Conservation (phyloP, 2,797 vertebrate species). For the Myiotriccus ornatus region DNA sequence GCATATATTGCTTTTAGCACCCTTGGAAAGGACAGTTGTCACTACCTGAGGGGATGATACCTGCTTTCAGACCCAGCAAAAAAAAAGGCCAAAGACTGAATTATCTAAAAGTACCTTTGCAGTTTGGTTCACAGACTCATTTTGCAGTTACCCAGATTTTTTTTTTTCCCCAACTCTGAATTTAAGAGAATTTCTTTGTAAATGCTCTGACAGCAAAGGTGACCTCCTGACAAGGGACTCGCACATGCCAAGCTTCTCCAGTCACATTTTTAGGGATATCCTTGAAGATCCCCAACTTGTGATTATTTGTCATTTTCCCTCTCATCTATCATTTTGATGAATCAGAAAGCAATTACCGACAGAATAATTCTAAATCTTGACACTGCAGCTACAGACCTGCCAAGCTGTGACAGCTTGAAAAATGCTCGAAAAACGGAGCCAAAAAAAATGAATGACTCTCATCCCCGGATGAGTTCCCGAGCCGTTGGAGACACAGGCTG, state of each 20-base stretch:
- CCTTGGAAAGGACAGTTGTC: not conserved
- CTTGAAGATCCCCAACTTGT: conserved; percentile 66
- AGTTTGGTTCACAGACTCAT: not conserved
- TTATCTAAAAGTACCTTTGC: conserved; percentile 6
- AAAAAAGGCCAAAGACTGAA: conserved; percentile 1
- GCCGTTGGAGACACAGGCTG: conserved; percentile 41
- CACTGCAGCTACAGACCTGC: conserved; percentile 69
- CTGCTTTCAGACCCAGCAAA: not conserved
- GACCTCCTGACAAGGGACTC: conserved; percentile 40
- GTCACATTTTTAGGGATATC: conserved; percentile 57
- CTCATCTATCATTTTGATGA: conserved; percentile 71
- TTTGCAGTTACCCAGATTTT: not conserved
- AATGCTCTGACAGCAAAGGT: conserved; percentile 51
- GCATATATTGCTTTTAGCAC: not conserved
- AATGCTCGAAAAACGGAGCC: conserved; percentile 61
- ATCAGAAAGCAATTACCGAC: conserved; percentile 72
- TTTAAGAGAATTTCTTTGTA: conserved; percentile 37
- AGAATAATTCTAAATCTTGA: conserved; percentile 75
- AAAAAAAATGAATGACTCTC: conserved; percentile 62
- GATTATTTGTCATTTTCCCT: conserved; percentile 71
- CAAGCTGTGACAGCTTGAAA: conserved; percentile 71
- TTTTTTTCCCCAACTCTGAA: not conserved
- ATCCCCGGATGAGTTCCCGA: conserved; percentile 56
- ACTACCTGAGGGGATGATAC: not conserved
- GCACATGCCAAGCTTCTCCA: conserved; percentile 6